Evolutionary conservation across 2,797 vertebrate genomes (phyloP).

Genomic region (Arctocebus calabarensis): DNA sequence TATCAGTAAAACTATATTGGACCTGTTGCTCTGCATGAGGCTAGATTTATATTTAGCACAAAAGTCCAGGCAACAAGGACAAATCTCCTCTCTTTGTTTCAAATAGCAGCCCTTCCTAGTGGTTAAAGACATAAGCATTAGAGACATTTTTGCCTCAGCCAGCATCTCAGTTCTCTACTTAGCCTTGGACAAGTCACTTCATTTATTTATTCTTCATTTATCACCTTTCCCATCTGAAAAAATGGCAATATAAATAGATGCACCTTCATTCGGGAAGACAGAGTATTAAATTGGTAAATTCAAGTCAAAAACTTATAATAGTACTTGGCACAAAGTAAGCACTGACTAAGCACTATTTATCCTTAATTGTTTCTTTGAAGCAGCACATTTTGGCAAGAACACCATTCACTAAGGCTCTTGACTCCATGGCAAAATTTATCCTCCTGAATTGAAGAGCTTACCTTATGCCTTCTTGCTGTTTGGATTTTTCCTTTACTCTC

Average conservation of each 20-base stretch:
- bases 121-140: not conserved
- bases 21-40: conserved; percentile 70
- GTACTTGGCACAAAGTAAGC: not conserved
- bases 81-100: conserved; percentile 64
- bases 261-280: not conserved
- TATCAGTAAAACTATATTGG: conserved; percentile 79
- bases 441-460: not conserved
- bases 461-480: not conserved
- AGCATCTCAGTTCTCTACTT: not conserved
- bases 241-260: not conserved
- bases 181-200: not conserved
- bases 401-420: not conserved
- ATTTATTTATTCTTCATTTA: not conserved
- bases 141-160: not conserved
- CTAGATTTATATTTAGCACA: conserved; percentile 71
- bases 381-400: not conserved
- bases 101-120: not conserved
- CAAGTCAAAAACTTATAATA: not conserved
- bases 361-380: not conserved
- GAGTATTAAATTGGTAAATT: not conserved
- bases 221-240: not conserved
- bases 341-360: not conserved
- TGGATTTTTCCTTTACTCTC: not conserved
- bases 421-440: not conserved
- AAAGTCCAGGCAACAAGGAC: conserved; percentile 10